Conservation (phyloP, 2,888 invertebrate genomes). For the Agrochola litura region DNA sequence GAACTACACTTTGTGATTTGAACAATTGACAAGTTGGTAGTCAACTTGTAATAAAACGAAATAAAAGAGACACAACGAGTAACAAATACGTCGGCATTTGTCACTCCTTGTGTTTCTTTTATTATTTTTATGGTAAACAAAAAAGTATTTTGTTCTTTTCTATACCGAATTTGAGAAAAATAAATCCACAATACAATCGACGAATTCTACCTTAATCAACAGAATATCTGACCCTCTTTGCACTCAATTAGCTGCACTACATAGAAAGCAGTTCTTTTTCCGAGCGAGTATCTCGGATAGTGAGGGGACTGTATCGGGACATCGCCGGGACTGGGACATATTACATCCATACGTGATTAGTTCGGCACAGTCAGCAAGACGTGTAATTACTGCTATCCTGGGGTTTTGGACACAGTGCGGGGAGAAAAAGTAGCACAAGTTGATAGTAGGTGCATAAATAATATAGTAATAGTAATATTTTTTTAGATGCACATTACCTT, state of each 20-base stretch:
- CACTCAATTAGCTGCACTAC: constrained; percentile 37
- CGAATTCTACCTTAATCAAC: constrained; percentile 10
- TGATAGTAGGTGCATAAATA: too few species aligned
- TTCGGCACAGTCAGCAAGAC: constrained; percentile 64
- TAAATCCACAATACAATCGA: not conserved
- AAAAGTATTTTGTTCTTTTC: not conserved
- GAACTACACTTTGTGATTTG: not conserved
- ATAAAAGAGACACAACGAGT: too few species aligned
- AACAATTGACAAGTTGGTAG: not conserved
- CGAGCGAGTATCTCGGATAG: constrained; percentile 39
- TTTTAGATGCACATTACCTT: too few species aligned
- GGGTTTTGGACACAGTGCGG: constrained; percentile 26
- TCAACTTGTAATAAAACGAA: not conserved
- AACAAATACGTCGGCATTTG: not conserved
- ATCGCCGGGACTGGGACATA: constrained; percentile 36
- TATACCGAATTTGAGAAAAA: not conserved
- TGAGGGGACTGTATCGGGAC: constrained; percentile 51
- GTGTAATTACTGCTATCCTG: constrained; percentile 61
- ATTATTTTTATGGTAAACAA: not conserved
- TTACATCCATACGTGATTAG: constrained; percentile 56
- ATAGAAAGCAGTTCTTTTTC: constrained; percentile 33
- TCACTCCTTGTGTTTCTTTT: not conserved
- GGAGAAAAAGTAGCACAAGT: constrained; percentile 27
- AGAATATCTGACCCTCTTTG: constrained; percentile 31
- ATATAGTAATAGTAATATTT: too few species aligned